A percentile compares a stretch with the other conserved stretches of the same genome.
phyloP scores from a whole-genome alignment of 1,140 invertebrate species.

The Semibalanus balanoides region DNA sequence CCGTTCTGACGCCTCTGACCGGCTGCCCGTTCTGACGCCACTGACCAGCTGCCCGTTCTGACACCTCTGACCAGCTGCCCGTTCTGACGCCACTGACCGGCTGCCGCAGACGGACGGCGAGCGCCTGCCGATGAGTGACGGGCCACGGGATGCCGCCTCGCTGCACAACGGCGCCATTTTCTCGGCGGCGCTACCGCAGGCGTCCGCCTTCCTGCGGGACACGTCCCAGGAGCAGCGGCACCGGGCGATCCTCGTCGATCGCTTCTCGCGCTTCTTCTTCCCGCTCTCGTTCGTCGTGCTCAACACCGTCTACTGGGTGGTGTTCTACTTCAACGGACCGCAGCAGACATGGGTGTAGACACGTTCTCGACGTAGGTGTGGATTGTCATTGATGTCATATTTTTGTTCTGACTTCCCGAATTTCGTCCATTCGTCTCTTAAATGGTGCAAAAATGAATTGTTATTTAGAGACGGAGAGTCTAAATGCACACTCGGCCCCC shows the following conservation, averaged over 20 bases:
- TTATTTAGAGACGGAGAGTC: not conserved
- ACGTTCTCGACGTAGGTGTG: not conserved
- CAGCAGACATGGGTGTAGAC: conserved; percentile 34
- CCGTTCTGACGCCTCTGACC: no score
- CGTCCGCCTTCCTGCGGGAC: not conserved
- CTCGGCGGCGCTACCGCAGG: not conserved
- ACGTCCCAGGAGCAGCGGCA: conserved; percentile 11
- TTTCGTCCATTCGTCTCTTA: no score
- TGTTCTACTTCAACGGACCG: conserved; percentile 42
- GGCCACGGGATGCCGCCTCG: not conserved
- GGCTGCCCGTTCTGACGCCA: no score
- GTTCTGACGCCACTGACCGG: no score
- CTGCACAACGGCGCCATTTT: conserved; percentile 4
- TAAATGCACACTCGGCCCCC: no score
- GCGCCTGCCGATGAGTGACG: not conserved
- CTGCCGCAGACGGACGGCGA: not conserved
- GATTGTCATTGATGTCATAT: not conserved
- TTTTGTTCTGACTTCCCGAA: no score
- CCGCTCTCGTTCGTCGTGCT: conserved; percentile 67
- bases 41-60: no score
- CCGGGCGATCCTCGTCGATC: conserved; percentile 70
- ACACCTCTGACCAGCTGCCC: no score
- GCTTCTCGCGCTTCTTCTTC: conserved; percentile 71
- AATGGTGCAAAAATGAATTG: not conserved
- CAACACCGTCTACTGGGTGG: conserved; percentile 75